These are phyloP conservation scores for Eupsittula cactorum DNA, from an alignment of 2,113 vertebrate genomes.

Conservation along the genomic window DNA sequence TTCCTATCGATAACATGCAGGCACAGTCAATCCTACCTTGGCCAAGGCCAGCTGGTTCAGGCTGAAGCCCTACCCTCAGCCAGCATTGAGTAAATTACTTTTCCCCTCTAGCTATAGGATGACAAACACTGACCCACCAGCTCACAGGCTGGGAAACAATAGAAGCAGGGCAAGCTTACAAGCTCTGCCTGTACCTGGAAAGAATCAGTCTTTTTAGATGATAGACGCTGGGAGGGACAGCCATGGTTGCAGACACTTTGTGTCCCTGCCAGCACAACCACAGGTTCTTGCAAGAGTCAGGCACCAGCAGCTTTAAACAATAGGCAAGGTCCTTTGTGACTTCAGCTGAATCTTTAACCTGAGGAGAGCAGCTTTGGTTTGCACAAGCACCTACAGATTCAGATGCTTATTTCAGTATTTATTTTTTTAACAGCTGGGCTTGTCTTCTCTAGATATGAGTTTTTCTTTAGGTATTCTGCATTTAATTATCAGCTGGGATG, in stretches of 20 bases:
- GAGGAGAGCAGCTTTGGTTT: not conserved
- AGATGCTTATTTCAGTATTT: not conserved
- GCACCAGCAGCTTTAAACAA: constrained; percentile 62
- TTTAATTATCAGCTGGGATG: constrained; percentile 50
- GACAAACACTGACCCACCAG: accelerated
- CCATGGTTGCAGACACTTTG: constrained; percentile 13
- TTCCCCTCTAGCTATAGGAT: not conserved
- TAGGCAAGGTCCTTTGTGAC: not conserved
- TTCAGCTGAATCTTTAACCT: not conserved
- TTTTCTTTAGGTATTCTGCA: constrained; percentile 41
- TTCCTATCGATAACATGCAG: not conserved
- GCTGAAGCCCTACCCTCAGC: not conserved
- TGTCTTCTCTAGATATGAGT: constrained; percentile 25
- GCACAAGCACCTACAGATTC: not conserved
- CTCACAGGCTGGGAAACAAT: not conserved
- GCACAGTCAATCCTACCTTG: not conserved
- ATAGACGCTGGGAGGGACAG: constrained; percentile 28
- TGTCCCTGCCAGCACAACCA: constrained; percentile 21
- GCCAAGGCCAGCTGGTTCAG: not conserved
- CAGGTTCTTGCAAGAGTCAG: not conserved
- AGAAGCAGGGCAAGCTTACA: not conserved
- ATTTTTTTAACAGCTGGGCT: not conserved
- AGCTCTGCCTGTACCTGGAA: not conserved
- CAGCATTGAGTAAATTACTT: not conserved
- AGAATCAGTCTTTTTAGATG: constrained; percentile 1